A percentile compares a stretch with the other conserved stretches of the same genome.
These are phyloP conservation scores for Cygnus buccinator DNA, from an alignment of 2,113 vertebrate species.

Conservation along the genomic window DNA sequence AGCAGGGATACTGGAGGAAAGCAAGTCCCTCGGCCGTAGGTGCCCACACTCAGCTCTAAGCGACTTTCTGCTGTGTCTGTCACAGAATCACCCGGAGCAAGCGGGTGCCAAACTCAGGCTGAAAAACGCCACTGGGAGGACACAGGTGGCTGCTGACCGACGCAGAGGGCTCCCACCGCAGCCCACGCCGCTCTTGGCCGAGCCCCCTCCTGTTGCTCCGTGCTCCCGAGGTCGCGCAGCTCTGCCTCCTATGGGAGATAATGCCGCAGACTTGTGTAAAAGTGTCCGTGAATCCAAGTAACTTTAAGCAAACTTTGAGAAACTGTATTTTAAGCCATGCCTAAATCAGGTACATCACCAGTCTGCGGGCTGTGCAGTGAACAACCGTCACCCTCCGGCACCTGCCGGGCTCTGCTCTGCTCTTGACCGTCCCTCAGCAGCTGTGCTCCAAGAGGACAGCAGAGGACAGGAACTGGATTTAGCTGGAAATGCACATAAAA, in stretches of 20 bases:
- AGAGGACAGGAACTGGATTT: not conserved
- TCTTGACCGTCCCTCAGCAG: not conserved
- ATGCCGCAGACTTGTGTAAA: not conserved
- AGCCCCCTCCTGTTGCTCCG: too few relatives aligned
- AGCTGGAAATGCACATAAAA: conserved; percentile 26
- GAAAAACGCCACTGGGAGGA: too few relatives aligned
- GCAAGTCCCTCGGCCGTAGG: not conserved
- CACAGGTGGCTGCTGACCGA: too few relatives aligned
- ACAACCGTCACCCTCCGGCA: not conserved
- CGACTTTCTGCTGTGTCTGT: not conserved
- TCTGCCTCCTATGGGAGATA: not conserved
- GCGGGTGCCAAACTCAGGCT: too few relatives aligned
- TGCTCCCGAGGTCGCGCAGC: not conserved
- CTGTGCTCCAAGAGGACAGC: not conserved
- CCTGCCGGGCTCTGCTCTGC: not conserved
- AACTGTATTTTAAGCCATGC: not conserved
- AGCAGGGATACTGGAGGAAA: not conserved
- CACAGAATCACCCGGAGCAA: not conserved
- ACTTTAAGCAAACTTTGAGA: not conserved
- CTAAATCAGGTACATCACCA: not conserved
- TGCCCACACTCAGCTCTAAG: not conserved
- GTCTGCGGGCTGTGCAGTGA: not conserved
- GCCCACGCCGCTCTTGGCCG: too few relatives aligned
- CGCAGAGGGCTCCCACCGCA: too few relatives aligned
- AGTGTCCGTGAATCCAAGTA: rapidly evolving